These are phyloP conservation scores for Bergia puertoricense DNA, from an alignment of 92 coral and sea anemone species.

Conservation along the genomic window DNA sequence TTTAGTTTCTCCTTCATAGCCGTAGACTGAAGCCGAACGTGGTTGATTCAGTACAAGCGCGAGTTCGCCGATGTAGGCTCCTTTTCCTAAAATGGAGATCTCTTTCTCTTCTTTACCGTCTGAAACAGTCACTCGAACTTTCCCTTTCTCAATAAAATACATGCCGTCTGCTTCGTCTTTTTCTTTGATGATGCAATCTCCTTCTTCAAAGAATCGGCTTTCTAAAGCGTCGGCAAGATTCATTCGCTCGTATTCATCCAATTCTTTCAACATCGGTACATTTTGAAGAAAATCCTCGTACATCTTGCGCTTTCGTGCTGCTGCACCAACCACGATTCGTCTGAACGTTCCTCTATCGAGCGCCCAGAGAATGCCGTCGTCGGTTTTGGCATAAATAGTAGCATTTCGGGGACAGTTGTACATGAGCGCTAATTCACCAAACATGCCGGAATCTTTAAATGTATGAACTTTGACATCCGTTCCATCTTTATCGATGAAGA, in stretches of 20 bases:
- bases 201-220: slow-evolving; percentile 75
- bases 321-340: slow-evolving; percentile 95
- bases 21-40: slow-evolving; percentile 91
- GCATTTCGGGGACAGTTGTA: slow-evolving; percentile 99
- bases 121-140: slow-evolving; percentile 73
- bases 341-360: slow-evolving; percentile 88
- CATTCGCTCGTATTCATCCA: slow-evolving; percentile 89
- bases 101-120: slow-evolving; percentile 78
- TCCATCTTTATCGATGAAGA: slow-evolving; percentile 72
- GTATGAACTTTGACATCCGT: slow-evolving; percentile 85
- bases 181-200: slow-evolving; percentile 85
- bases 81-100: slow-evolving; percentile 75
- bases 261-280: slow-evolving; percentile 84
- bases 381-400: slow-evolving; percentile 85
- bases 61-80: slow-evolving; percentile 91
- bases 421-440: slow-evolving; percentile 97
- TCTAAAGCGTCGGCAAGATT: slow-evolving; percentile 95
- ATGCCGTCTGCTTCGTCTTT: slow-evolving; percentile 95
- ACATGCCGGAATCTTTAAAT: slow-evolving; percentile 84
- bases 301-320: slow-evolving; percentile 83
- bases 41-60: slow-evolving; percentile 95
- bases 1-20: slow-evolving; percentile 72
- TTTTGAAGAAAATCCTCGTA: slow-evolving; percentile 83
- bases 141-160: slow-evolving; percentile 95
- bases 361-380: slow-evolving; percentile 90